Base-by-base conservation (phyloP, 2,888 invertebrate genomes). In the Leptinotarsa peninsularis region DNA sequence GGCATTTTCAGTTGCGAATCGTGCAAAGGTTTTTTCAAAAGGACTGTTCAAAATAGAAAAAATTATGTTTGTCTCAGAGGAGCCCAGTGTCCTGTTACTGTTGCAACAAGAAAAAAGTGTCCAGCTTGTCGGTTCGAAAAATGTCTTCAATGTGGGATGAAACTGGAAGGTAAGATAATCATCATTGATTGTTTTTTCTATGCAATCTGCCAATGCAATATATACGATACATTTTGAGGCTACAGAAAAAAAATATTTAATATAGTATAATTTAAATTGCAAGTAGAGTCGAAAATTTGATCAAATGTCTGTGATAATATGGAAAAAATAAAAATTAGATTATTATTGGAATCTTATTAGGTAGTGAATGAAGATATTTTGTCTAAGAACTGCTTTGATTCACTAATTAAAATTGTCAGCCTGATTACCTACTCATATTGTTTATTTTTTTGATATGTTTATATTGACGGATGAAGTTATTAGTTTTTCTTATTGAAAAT, bases 1-100 rank as follows among this genome's bases (percentile, higher is more conserved):
- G 98, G 98, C 56, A 98, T 98, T 83, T 98, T 98, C 90, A 98
- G 97, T 15, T 98, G 98, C 89, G 98, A 98, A 87, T 97, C 97
- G 23, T 98, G 98, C 89, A 98, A 98, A 89, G 98, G 98, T 3
- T 98, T 98, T 90, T 98, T 98, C 90, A 98, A 98, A 89, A 91
- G 98, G 77, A 98, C 98, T 23, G 98, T 98, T n/a, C 98, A 98
- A 90, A 98, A 98, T 88, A 93, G 98, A 82, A 98, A 98, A 90
- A 96, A 97, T 88, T 98, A 98, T 89, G 96, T 97, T 85, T 98
- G 98, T 87, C 90, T 95, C 67, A 91, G 97, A 43, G 97, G 97
- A 2, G 96, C 96, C 0, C 94, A 93, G 82, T 98, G 98, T 89
- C 96, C 96, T 33, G 96, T 98, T 15, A 96, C 96, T 13, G 95